Conservation (phyloP, 2,888 invertebrate genomes). For the Pristionchus exspectatus region DNA sequence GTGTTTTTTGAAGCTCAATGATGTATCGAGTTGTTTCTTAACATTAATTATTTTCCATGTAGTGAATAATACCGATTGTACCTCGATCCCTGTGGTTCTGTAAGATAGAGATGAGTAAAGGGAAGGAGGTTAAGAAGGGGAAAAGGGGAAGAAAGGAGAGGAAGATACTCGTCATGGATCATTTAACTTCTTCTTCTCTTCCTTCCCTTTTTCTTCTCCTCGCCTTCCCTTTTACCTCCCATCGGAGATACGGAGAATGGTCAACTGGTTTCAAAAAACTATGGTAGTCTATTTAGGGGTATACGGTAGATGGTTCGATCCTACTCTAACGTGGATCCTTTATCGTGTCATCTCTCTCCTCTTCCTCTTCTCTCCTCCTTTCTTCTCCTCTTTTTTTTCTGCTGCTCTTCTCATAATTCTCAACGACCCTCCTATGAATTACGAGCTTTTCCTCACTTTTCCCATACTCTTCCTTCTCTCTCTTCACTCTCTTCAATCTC, state of each 20-base stretch:
- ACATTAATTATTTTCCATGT: neutral
- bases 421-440: slow-evolving; percentile 49
- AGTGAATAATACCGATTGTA: neutral
- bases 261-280: slow-evolving; percentile 17
- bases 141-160: slow-evolving; percentile 8
- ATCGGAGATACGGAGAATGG: neutral
- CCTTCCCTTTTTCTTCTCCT: neutral
- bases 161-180: slow-evolving; percentile 49
- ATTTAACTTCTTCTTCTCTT: slow-evolving; percentile 28
- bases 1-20: neutral
- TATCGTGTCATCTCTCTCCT: slow-evolving; percentile 19
- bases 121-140: neutral
- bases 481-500: neutral
- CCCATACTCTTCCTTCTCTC: neutral
- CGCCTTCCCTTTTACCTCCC: slow-evolving; percentile 24
- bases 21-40: neutral
- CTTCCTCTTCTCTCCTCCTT: slow-evolving; percentile 11
- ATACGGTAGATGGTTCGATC: neutral
- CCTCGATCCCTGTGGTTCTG: neutral
- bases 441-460: slow-evolving; percentile 54
- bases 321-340: neutral
- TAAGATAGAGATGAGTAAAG: slow-evolving; percentile 7
- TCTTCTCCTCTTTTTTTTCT: slow-evolving; percentile 14
- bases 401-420: slow-evolving; percentile 44
- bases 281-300: neutral